Evolutionary conservation across 2,888 invertebrate species (phyloP).

Genomic region (Hirtodrosophila cameraria): DNA sequence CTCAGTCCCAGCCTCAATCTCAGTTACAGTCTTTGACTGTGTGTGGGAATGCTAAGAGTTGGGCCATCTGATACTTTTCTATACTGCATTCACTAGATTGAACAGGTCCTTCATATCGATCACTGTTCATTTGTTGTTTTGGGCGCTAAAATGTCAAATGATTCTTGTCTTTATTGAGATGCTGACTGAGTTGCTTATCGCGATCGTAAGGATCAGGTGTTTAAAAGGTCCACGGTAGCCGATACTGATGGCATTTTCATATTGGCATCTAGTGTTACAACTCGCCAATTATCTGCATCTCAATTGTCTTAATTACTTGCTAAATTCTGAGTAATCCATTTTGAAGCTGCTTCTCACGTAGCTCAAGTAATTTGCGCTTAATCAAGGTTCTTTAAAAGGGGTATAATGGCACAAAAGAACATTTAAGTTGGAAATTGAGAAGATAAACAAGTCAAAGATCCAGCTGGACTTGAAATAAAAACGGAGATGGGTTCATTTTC

Average conservation of each 20-base stretch:
- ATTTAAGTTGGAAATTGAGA: slow-evolving; percentile 30
- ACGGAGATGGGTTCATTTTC: not conserved
- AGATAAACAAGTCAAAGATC: slow-evolving; percentile 13
- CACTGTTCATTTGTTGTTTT: slow-evolving; percentile 31
- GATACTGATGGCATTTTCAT: slow-evolving; percentile 3
- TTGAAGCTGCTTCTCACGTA: slow-evolving; percentile 43
- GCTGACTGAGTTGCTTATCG: slow-evolving; percentile 38
- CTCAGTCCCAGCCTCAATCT: not conserved
- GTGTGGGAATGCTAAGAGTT: slow-evolving; percentile 47
- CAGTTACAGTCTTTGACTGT: not conserved
- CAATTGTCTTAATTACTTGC: slow-evolving; percentile 52
- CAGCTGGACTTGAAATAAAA: not conserved
- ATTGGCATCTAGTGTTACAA: slow-evolving; percentile 51
- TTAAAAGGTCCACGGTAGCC: slow-evolving; percentile 35
- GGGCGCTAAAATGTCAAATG: slow-evolving; percentile 66
- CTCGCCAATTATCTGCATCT: slow-evolving; percentile 52
- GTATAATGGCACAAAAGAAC: slow-evolving; percentile 4
- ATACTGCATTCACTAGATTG: slow-evolving; percentile 29
- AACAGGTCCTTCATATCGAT: slow-evolving; percentile 48
- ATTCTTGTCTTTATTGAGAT: slow-evolving; percentile 66
- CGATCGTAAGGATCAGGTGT: slow-evolving; percentile 30
- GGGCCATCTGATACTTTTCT: slow-evolving; percentile 61
- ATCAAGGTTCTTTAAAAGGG: slow-evolving; percentile 17
- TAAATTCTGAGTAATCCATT: slow-evolving; percentile 50
- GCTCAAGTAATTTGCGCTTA: slow-evolving; percentile 40